Evolutionary conservation across 1,140 invertebrate genomes (phyloP).

Genomic region (Macrotrachela quadricornifera): DNA sequence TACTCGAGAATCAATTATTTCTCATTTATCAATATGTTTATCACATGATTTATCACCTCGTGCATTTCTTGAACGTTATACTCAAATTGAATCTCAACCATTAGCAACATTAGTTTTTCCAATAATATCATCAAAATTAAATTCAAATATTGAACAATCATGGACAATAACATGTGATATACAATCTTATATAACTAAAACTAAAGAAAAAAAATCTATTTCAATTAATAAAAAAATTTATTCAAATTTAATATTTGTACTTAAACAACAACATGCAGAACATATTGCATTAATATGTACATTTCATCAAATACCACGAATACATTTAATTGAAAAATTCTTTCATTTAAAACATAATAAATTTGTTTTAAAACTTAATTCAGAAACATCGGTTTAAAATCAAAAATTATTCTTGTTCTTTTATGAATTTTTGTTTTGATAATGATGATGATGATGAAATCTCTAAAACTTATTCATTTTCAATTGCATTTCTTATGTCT

Average conservation of each 20-base stretch:
- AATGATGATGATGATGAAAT: too few species aligned
- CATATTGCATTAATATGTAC: conserved; percentile 54
- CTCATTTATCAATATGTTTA: conserved; percentile 65
- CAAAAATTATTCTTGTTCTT: neutral
- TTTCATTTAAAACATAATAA: conserved; percentile 83
- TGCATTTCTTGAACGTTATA: conserved; percentile 54
- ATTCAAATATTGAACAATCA: conserved; percentile 37
- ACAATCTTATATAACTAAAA: conserved; percentile 59
- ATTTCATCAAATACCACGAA: conserved; percentile 56
- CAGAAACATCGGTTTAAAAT: conserved; percentile 70
- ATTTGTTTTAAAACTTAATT: conserved; percentile 75
- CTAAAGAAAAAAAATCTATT: conserved; percentile 36
- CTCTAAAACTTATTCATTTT: too few species aligned
- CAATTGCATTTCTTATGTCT: too few species aligned
- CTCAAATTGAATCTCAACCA: conserved; percentile 40
- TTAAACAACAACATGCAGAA: conserved; percentile 54
- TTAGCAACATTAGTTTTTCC: conserved; percentile 33
- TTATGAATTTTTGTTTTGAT: too few species aligned
- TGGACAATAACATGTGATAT: conserved; percentile 63
- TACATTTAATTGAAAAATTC: conserved; percentile 72
- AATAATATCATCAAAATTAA: conserved; percentile 2
- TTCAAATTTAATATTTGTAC: conserved; percentile 31
- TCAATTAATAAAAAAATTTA: conserved; percentile 46
- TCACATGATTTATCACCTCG: conserved; percentile 74
- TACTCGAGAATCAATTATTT: conserved; percentile 66